Percentiles rank a stretch among this genome's conserved stretches.
Conservation (phyloP, 2,888 invertebrate genomes). For the Sclerodermus sp. region DNA sequence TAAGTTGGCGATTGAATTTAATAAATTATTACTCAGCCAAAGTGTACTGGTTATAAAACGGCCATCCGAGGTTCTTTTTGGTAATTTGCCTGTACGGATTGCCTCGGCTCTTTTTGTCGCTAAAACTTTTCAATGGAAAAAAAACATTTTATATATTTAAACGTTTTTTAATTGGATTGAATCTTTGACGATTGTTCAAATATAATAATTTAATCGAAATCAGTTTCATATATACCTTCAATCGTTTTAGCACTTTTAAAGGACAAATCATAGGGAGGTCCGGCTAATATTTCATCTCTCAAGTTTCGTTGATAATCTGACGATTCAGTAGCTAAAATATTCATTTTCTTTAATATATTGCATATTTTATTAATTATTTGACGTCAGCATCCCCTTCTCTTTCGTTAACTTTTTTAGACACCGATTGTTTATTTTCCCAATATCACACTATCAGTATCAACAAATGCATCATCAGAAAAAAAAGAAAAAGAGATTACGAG, state of each 20-base stretch:
- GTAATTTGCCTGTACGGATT: slow-evolving; percentile 54
- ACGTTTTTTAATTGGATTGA: too few relatives aligned
- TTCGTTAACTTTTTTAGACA: too few relatives aligned
- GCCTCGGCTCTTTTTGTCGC: slow-evolving; percentile 43
- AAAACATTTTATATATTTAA: slow-evolving; percentile 3
- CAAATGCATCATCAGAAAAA: too few relatives aligned
- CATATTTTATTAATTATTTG: too few relatives aligned
- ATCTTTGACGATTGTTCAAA: too few relatives aligned
- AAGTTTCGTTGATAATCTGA: slow-evolving; percentile 37
- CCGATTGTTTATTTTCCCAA: too few relatives aligned
- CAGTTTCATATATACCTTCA: slow-evolving; percentile 38
- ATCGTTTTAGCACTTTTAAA: slow-evolving; percentile 50
- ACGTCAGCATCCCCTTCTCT: too few relatives aligned
- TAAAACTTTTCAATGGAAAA: slow-evolving; percentile 34
- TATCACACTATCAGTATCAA: too few relatives aligned
- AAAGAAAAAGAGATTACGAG: too few relatives aligned
- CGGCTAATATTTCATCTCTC: slow-evolving; percentile 40
- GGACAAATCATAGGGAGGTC: slow-evolving; percentile 56
- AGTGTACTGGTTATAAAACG: slow-evolving; percentile 59
- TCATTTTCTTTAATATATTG: too few relatives aligned
- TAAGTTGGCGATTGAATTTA: slow-evolving; percentile 52
- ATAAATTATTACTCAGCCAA: slow-evolving; percentile 61
- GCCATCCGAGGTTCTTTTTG: slow-evolving; percentile 48
- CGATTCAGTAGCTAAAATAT: too few relatives aligned
- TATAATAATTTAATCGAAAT: neutral